A percentile compares a stretch with the other conserved stretches of the same genome.
Evolutionary conservation across 2,888 invertebrate species (phyloP).

Genomic region (Capitulum mitella): DNA sequence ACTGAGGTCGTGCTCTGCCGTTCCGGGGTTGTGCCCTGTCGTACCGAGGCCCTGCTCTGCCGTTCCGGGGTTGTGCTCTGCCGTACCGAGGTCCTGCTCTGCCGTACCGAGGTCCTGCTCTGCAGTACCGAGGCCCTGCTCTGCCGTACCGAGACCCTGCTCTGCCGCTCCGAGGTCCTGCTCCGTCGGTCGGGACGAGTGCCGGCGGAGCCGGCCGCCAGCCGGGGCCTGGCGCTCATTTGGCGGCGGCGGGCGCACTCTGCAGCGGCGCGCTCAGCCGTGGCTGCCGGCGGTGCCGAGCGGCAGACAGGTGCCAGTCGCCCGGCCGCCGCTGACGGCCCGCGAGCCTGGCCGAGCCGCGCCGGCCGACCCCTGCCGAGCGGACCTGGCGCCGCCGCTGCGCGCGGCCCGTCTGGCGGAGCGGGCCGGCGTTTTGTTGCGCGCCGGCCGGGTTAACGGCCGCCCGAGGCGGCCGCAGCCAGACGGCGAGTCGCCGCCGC

Average conservation of each 20-base stretch:
- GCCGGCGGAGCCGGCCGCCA: not conserved
- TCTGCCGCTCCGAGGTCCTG: too few species aligned
- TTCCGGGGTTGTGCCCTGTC: too few species aligned
- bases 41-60: not conserved
- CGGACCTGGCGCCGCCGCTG: not conserved
- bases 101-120: not conserved
- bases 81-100: not conserved
- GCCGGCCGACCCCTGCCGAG: not conserved
- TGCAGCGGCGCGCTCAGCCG: not conserved
- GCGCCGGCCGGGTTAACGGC: not conserved
- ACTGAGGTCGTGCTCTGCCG: too few species aligned
- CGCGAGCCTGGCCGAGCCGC: not conserved
- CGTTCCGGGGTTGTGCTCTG: not conserved
- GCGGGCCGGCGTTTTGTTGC: not conserved
- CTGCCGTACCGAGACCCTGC: too few species aligned
- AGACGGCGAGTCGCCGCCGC: constrained; percentile 15
- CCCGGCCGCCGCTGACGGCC: not conserved
- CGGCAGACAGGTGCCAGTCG: not conserved
- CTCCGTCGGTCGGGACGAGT: too few species aligned
- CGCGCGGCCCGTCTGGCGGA: not conserved
- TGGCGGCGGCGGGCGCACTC: not conserved
- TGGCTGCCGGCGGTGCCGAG: too few species aligned
- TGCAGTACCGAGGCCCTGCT: not conserved
- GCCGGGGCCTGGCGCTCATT: not conserved
- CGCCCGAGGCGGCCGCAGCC: not conserved